Evolutionary conservation across 2,888 invertebrate genomes (phyloP).

Genomic region (Acleris laterana): DNA sequence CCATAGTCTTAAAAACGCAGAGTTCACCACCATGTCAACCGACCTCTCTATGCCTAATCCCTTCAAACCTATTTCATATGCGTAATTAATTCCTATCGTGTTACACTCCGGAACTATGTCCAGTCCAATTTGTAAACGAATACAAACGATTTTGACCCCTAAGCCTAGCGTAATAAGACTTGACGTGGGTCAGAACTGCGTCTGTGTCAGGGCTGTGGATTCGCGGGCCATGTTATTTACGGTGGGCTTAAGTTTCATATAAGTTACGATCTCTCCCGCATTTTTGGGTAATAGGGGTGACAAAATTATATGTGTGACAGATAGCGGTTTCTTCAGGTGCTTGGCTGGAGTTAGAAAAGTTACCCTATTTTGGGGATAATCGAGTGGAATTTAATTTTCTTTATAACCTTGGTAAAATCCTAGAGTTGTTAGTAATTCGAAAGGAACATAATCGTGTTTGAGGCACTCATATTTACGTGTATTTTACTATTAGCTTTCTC

Average conservation of each 20-base stretch:
- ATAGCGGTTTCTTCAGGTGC: conserved; percentile 45
- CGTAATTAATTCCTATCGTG: conserved; percentile 66
- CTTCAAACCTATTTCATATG: conserved; percentile 56
- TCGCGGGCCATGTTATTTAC: conserved; percentile 49
- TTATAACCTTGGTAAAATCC: conserved; percentile 9
- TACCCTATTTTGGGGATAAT: conserved; percentile 13
- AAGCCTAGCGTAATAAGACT: conserved; percentile 42
- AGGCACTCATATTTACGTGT: too few relatives aligned
- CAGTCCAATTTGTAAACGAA: conserved; percentile 32
- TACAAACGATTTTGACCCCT: conserved; percentile 46
- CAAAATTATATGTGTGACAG: conserved; percentile 64
- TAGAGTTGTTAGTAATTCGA: background rate
- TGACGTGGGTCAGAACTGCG: conserved; percentile 31
- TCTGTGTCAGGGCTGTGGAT: too few relatives aligned
- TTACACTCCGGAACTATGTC: conserved; percentile 50
- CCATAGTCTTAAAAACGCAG: conserved; percentile 11
- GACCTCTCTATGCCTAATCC: conserved; percentile 22
- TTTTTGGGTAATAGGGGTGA: conserved; percentile 59
- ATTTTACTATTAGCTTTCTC: too few relatives aligned
- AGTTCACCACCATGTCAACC: background rate
- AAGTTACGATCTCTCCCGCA: conserved; percentile 55
- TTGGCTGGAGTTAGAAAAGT: conserved; percentile 14
- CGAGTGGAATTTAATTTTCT: conserved; percentile 18
- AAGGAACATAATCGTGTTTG: too few relatives aligned
- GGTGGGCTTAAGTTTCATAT: conserved; percentile 51